A percentile compares a stretch with the other conserved stretches of the same genome.
Evolutionary conservation across 1,140 invertebrate genomes (phyloP).

Genomic region (Mizuhopecten yessoensis): DNA sequence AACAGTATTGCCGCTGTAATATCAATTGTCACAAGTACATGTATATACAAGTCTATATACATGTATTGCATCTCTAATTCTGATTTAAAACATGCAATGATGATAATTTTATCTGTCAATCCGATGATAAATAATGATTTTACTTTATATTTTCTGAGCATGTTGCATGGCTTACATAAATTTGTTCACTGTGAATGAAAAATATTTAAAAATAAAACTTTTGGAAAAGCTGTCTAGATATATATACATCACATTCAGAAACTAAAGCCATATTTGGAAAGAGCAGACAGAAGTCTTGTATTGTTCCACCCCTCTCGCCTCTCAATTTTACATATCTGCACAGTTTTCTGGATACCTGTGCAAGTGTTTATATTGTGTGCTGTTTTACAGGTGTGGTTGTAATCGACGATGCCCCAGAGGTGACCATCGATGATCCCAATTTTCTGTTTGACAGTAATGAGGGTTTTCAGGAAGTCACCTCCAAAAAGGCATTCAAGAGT

Average conservation of each 20-base stretch:
- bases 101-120: slow-evolving; percentile 34
- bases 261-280: too few relatives aligned
- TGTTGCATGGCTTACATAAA: neutral
- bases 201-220: too few relatives aligned
- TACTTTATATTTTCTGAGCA: neutral
- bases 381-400: slow-evolving; percentile 85
- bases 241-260: too few relatives aligned
- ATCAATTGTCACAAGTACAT: too few relatives aligned
- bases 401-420: slow-evolving; percentile 86
- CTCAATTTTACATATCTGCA: too few relatives aligned
- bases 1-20: too few relatives aligned
- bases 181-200: neutral
- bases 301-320: too few relatives aligned
- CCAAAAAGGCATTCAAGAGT: slow-evolving; percentile 87
- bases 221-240: too few relatives aligned
- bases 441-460: slow-evolving; percentile 86
- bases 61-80: too few relatives aligned
- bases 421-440: slow-evolving; percentile 83
- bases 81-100: slow-evolving; percentile 14
- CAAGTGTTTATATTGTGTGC: neutral
- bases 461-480: slow-evolving; percentile 94
- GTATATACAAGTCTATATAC: too few relatives aligned
- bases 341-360: neutral
- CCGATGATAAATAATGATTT: neutral
- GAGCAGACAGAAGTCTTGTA: too few relatives aligned